Evolutionary conservation across 2,113 vertebrate species (phyloP), one percentile per base, ranked within the genome.

Genomic region (Glaucidium brasilianum): DNA sequence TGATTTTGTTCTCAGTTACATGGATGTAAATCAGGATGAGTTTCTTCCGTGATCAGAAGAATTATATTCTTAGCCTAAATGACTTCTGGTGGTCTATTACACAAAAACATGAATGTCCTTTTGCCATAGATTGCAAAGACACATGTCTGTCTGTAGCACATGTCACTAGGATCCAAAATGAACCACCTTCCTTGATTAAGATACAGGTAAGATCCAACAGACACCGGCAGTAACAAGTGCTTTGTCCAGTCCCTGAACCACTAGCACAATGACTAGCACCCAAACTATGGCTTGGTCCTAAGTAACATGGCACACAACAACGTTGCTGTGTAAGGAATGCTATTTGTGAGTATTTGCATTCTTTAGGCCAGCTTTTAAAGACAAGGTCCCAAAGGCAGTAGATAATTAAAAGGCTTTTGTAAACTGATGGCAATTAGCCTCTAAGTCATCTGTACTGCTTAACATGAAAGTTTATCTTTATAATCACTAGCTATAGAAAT

Each of bases 231-330:
- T 4, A n/a, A 50, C 5, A 62, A 43, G 1, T 45, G 22, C 47
- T 94, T 62, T 84, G 15, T 37, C 50, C 39, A 41, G 17, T 76
- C 41, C 14, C 49, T 15, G 5, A 34, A 69, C 63, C 25, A 58
- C 9, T 34, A 77, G 17, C 27, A 62, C 0, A 0, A 39, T 26
- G 7, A 68, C 30, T 18, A n/a, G 26, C 13, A 66, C 35, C 23
- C 73, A 62, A 66, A 34, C 20, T 37, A 8, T 4, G 3, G 11
- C 17, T 78, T 55, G 30, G 7, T 43, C 21, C 50, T 49, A 20
- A 25, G 26, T 39, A 43, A 47, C 1, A 0, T 3, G 10, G 45
- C 26, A 69, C 9, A 34, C 1, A 2, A 8, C 3, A 26, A 13
- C 2, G 1, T 2, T 5, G 3, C 9, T 39, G 12, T 12, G 16